Evolutionary conservation across 2,113 vertebrate species (phyloP).

Genomic region (Paraplagusia blochii): DNA sequence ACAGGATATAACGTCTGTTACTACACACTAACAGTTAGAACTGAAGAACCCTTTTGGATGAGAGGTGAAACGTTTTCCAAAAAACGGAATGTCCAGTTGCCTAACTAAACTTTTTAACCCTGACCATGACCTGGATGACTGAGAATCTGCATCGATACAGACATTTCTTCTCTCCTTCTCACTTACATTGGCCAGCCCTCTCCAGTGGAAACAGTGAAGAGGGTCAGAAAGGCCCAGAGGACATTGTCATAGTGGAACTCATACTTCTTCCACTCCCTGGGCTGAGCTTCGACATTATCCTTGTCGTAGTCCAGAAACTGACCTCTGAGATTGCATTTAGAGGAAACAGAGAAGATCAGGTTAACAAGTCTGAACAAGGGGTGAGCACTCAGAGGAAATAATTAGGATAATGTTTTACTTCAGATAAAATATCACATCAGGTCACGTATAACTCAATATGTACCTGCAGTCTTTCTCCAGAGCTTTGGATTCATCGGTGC

Average conservation of each 20-base stretch:
- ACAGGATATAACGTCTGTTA: too few species aligned
- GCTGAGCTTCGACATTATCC: slow-evolving; percentile 84
- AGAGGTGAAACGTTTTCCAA: too few species aligned
- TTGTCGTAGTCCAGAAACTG: slow-evolving; percentile 91
- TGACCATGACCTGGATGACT: too few species aligned
- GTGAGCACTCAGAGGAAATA: background rate
- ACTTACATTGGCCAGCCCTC: slow-evolving; percentile 98
- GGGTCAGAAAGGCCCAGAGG: slow-evolving; percentile 94
- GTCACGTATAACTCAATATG: background rate
- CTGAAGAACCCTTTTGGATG: too few species aligned
- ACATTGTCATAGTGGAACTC: slow-evolving; percentile 98
- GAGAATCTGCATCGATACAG: too few species aligned
- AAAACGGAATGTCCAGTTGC: too few species aligned
- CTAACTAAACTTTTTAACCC: too few species aligned
- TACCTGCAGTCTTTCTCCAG: slow-evolving; percentile 96
- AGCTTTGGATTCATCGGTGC: slow-evolving; percentile 94
- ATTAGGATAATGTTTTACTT: background rate
- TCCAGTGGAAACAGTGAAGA: slow-evolving; percentile 97
- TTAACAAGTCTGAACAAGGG: background rate
- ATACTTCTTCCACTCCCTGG: slow-evolving; percentile 93
- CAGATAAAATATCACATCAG: background rate
- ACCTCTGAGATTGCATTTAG: slow-evolving; percentile 77
- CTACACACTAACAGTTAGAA: too few species aligned
- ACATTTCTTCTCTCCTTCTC: background rate
- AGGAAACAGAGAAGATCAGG: background rate